Base-by-base conservation (phyloP, 2,888 invertebrate species). In the Galeopsomyia nigrocyanea region DNA sequence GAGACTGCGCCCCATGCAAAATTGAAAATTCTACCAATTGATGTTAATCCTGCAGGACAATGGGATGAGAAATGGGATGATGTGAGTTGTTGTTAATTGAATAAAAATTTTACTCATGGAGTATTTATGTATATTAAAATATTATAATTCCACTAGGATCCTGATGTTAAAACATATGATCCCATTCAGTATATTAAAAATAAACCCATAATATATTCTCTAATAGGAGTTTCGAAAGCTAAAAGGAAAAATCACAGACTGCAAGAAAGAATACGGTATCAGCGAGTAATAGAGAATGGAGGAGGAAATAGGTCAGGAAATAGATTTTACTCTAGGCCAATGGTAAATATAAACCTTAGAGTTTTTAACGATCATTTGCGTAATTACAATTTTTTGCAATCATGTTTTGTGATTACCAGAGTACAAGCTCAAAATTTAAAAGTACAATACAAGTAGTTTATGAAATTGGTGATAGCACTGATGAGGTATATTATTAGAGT, bases 181-280 rank as follows among this genome's bases (percentile, higher is more conserved):
- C 79, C 81, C 0, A 3, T 71, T 1, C 49, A 76, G 21, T 21
- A 60, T n/a, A 57, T 74, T 6, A 67, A 75, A 64, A 56, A 71
- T 2, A 75, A 62, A 19, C 39, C 65, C 3, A 53, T 81, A 19
- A 26, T 78, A 16, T 71, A 75, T 3, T 0, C 22, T 0, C 10
- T 74, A 19, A 56, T 76, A 0, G 78, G 78, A 14, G 71, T 74
- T 7, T 69, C 79, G 7, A 80, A 80, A 67, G 66, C 79, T 1
- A 47, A 78, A 68, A 78, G 68, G 22, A 78, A 74, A 17, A n/a
- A 63, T 46, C 78, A 76, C 51, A 71, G 69, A 9, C 17, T 68
- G 16, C 1, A 67, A 16, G 79, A 81, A 68, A 75, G 78, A 46
- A 39, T 7, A 6, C 71, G 79, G 14, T 64, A 76, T 60, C 73